phyloP scores from a whole-genome alignment of 1,140 invertebrate species.

The Antheraea mylitta region DNA sequence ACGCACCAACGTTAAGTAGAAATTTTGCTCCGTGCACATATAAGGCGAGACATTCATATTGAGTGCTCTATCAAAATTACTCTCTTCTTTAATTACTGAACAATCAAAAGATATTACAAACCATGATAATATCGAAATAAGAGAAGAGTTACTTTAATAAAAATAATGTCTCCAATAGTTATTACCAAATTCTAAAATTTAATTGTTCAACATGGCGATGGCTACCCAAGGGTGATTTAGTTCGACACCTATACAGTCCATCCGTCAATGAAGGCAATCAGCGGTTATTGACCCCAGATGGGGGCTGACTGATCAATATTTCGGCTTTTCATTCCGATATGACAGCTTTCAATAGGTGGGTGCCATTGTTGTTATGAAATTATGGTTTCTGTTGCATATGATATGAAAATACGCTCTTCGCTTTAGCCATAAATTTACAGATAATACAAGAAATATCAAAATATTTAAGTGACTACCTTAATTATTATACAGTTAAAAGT shows the following conservation, averaged over 20 bases:
- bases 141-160: too few relatives aligned
- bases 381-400: constrained; percentile 4
- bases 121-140: too few relatives aligned
- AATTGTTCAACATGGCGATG: background rate
- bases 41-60: too few relatives aligned
- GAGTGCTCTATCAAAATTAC: too few relatives aligned
- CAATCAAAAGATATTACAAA: too few relatives aligned
- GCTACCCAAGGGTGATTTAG: constrained; percentile 17
- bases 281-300: constrained; percentile 43
- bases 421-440: background rate
- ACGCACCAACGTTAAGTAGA: too few relatives aligned
- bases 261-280: constrained; percentile 56
- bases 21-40: too few relatives aligned
- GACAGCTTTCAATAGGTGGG: constrained; percentile 35
- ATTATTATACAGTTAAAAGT: too few relatives aligned
- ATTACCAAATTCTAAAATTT: background rate
- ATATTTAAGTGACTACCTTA: too few relatives aligned
- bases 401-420: constrained; percentile 19
- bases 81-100: too few relatives aligned
- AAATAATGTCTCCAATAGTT: background rate
- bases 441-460: background rate
- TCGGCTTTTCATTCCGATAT: constrained; percentile 57
- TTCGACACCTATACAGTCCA: constrained; percentile 36
- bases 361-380: constrained; percentile 12
- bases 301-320: constrained; percentile 57